Conservation (phyloP, 2,888 invertebrate species). For the Buathra laborator region DNA sequence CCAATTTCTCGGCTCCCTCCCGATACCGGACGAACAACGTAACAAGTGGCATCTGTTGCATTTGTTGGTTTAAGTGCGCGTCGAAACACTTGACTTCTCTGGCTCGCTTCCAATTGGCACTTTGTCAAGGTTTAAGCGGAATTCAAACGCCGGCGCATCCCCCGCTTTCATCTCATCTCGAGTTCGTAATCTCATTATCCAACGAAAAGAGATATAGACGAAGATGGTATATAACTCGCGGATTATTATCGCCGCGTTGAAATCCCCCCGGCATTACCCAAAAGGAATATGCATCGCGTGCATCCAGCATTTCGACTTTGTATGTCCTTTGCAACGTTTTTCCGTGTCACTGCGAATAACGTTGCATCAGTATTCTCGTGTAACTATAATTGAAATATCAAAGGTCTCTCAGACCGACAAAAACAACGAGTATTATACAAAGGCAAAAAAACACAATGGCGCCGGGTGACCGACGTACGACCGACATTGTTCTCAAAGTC, state of each 20-base stretch:
- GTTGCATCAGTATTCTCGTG: not conserved
- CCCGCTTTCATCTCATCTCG: slow-evolving; percentile 49
- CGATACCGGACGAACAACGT: slow-evolving; percentile 72
- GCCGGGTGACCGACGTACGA: no score
- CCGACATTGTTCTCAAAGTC: no score
- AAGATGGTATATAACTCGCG: not conserved
- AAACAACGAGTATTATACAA: slow-evolving; percentile 4
- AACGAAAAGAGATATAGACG: not conserved
- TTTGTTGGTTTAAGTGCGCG: slow-evolving; percentile 78
- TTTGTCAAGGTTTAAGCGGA: slow-evolving; percentile 73
- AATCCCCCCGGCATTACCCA: slow-evolving; percentile 19
- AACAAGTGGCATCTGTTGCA: slow-evolving; percentile 85
- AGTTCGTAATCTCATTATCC: slow-evolving; percentile 26
- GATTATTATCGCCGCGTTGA: slow-evolving; percentile 50
- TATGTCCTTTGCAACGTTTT: not conserved
- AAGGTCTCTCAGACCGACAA: not conserved
- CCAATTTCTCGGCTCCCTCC: slow-evolving; percentile 13
- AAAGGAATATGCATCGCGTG: not conserved
- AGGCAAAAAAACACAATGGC: not conserved
- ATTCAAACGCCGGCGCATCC: slow-evolving; percentile 45
- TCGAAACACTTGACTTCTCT: slow-evolving; percentile 80
- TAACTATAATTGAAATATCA: not conserved
- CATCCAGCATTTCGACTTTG: not conserved
- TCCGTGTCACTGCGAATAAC: not conserved
- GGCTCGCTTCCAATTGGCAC: slow-evolving; percentile 83